Percentiles rank a stretch among this genome's conserved stretches.
phyloP scores from a whole-genome alignment of 2,113 vertebrate genomes.

The Phyllopteryx taeniolatus region DNA sequence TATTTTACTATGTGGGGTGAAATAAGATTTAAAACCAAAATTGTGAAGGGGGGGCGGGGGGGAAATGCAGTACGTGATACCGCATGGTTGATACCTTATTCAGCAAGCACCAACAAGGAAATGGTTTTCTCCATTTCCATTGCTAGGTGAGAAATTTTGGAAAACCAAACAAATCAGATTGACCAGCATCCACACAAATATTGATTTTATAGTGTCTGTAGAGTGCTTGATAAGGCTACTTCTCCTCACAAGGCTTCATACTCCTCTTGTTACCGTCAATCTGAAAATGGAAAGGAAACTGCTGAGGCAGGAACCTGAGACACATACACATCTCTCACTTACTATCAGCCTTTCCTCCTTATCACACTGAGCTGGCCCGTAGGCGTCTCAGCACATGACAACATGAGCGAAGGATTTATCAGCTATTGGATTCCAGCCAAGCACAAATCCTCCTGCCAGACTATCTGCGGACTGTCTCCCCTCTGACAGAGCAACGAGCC shows the following conservation, averaged over 20 bases:
- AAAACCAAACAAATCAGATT: no score
- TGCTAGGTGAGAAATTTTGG: no score
- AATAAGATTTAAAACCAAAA: no score
- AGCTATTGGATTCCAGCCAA: slow-evolving; percentile 42
- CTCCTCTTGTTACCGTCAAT: slow-evolving; percentile 37
- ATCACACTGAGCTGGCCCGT: background rate
- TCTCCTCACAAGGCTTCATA: slow-evolving; percentile 40
- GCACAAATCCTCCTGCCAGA: slow-evolving; percentile 19
- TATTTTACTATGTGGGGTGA: no score
- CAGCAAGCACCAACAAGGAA: no score
- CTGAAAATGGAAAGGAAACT: slow-evolving; percentile 44
- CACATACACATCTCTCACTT: slow-evolving; percentile 6
- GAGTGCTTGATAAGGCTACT: background rate
- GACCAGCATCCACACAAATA: background rate
- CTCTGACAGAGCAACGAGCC: background rate
- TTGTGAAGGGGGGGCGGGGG: no score
- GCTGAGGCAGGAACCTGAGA: slow-evolving; percentile 58
- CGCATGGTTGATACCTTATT: no score
- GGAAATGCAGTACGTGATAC: no score
- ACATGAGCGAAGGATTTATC: slow-evolving; percentile 44
- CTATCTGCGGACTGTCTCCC: background rate
- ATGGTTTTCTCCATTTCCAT: no score
- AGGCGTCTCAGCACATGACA: slow-evolving; percentile 6
- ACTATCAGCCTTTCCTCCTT: slow-evolving; percentile 8
- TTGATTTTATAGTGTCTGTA: slow-evolving; percentile 13